A percentile compares a stretch with the other conserved stretches of the same genome.
These are phyloP conservation scores for Bacillus rossius DNA, from an alignment of 1,140 invertebrate species.

Conservation along the genomic window DNA sequence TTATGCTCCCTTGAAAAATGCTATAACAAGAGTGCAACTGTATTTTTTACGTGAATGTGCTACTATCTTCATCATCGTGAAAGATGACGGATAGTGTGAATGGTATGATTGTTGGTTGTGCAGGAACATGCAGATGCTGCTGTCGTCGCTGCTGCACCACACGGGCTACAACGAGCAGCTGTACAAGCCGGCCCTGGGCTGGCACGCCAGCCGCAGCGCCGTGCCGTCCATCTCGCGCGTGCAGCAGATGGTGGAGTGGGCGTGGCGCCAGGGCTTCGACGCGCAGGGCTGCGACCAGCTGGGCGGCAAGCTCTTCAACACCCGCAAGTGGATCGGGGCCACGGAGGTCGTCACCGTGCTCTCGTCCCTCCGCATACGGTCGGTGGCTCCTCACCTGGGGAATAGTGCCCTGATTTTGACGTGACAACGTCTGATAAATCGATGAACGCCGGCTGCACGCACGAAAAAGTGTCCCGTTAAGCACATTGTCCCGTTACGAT, in stretches of 20 bases:
- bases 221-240: conserved; percentile 81
- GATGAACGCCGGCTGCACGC: too few relatives aligned
- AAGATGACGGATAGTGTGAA: too few relatives aligned
- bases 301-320: conserved; percentile 72
- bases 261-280: conserved; percentile 87
- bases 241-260: conserved; percentile 77
- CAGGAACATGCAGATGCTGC: conserved; percentile 86
- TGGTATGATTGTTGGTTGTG: too few relatives aligned
- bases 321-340: conserved; percentile 89
- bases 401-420: too few relatives aligned
- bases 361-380: conserved; percentile 71
- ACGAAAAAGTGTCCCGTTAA: too few relatives aligned
- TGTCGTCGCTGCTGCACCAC: conserved; percentile 72
- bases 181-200: conserved; percentile 37
- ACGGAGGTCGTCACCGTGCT: conserved; percentile 77
- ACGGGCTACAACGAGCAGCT: conserved; percentile 61
- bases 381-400: conserved; percentile 11
- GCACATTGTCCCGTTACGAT: too few relatives aligned
- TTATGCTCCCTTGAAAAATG: too few relatives aligned
- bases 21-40: too few relatives aligned
- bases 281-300: conserved; percentile 77
- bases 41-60: too few relatives aligned
- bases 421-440: too few relatives aligned
- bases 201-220: conserved; percentile 50
- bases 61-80: too few relatives aligned